Conservation (phyloP, 2,888 invertebrate genomes). For the Yponomeuta sedellus region DNA sequence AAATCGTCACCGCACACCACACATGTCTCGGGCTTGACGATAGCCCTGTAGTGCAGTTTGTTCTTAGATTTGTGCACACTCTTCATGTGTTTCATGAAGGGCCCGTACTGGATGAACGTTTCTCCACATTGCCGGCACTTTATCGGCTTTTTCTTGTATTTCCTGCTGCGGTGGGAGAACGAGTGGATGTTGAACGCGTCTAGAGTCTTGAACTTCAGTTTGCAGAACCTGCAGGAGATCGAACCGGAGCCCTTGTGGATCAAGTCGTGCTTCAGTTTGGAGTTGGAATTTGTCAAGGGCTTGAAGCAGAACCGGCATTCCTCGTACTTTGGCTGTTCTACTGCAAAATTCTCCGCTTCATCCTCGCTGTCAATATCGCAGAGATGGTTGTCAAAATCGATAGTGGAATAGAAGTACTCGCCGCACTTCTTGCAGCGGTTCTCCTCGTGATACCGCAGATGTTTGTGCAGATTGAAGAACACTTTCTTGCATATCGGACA, state of each 20-base stretch:
- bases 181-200: constrained; percentile 69
- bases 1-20: constrained; percentile 77
- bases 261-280: constrained; percentile 51
- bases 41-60: constrained; percentile 61
- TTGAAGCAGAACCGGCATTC: constrained; percentile 72
- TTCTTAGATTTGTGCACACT: constrained; percentile 51
- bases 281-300: constrained; percentile 51
- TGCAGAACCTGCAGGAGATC: constrained; percentile 68
- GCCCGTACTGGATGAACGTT: constrained; percentile 63
- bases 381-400: constrained; percentile 60
- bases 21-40: constrained; percentile 72
- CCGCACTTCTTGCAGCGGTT: constrained; percentile 67
- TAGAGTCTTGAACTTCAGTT: constrained; percentile 65
- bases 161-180: constrained; percentile 64
- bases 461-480: constrained; percentile 63
- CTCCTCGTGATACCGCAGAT: constrained; percentile 64
- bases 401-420: constrained; percentile 62
- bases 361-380: constrained; percentile 67
- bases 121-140: constrained; percentile 62
- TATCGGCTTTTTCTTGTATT: constrained; percentile 63
- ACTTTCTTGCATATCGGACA: constrained; percentile 62
- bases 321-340: constrained; percentile 43
- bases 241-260: constrained; percentile 62
- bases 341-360: constrained; percentile 34
- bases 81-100: constrained; percentile 64